Base-by-base conservation (phyloP, 2,113 vertebrate species). In the Platysteira castanea region DNA sequence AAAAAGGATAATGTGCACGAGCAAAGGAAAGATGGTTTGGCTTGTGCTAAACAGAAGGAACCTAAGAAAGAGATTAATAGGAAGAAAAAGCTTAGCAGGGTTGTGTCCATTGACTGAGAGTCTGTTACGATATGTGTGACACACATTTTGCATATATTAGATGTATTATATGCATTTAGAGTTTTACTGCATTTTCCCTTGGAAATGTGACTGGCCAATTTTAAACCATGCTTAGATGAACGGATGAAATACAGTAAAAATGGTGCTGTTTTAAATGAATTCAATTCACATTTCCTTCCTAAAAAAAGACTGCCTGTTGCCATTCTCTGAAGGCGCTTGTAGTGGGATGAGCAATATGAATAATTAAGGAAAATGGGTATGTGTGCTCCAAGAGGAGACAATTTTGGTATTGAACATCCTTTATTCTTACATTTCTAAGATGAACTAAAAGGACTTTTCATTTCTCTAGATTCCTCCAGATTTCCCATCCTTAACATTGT, bases 361-460 rank as follows among this genome's bases (percentile, higher is more conserved):
- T 91, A 96, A 95, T 89, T 85, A 88, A 95, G 95, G 90, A 89
- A 94, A 79, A 95, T 91, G 90, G 91, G 82, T 61, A 87, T 95
- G 68, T 94, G 90, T 96, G 95, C 93, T 95, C 91, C 94, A 95
- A 46, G 87, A 96, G 84, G 90, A 96, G 84, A 93, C 60, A 85
- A 92, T 92, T 93, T 92, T 97, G 94, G 95, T 93, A 95, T 90
- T 85, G 87, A 96, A 94, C 96, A 94, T 92, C 91, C 90, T 80
- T 94, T 93, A 54, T 95, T 96, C 96, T 94, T 91, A 86, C 86
- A 76, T 97, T 95, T 97, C 96, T 91, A 80, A 95, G 95, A 95
- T 91, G 97, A 97, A 95, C 94, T 83, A 76, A 97, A 98, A 97
- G 74, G 93, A 94, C 68, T 54, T 94, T 96, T 93, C 92, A 91